Evolutionary conservation across 2,797 vertebrate species (phyloP).

Genomic region (Artibeus jamaicensis): DNA sequence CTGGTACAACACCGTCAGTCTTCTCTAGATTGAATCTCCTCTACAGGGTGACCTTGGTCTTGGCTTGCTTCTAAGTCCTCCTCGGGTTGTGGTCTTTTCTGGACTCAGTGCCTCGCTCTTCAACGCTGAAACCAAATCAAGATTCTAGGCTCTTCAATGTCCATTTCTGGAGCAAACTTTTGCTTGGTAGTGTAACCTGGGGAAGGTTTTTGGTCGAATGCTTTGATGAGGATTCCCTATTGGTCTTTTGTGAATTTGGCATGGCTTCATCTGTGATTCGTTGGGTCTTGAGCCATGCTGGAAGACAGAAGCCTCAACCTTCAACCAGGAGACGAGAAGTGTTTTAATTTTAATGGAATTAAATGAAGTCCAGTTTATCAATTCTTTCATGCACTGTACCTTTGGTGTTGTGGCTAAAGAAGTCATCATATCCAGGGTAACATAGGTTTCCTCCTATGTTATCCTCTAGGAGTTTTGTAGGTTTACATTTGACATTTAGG

Average conservation of each 20-base stretch:
- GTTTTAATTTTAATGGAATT: background rate
- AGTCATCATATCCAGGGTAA: background rate
- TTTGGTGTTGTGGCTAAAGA: background rate
- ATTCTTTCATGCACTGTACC: background rate
- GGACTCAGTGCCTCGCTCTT: background rate
- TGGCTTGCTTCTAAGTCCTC: background rate
- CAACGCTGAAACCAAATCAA: constrained; percentile 52
- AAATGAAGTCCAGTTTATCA: background rate
- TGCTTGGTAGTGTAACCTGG: background rate
- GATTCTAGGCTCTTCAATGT: background rate
- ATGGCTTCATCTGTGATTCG: background rate
- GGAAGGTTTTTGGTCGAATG: background rate
- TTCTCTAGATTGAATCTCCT: background rate
- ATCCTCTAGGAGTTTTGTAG: background rate
- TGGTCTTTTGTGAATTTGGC: constrained; percentile 21
- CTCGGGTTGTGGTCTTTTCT: background rate
- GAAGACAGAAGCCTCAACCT: background rate
- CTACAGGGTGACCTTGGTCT: background rate
- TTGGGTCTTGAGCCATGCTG: background rate
- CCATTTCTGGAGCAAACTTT: background rate
- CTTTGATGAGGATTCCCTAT: background rate
- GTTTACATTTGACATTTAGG: background rate
- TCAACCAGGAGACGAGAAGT: background rate
- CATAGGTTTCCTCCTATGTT: background rate
- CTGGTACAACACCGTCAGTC: background rate